Base-by-base conservation (phyloP, 2,113 vertebrate species). In the Pithys albifrons region DNA sequence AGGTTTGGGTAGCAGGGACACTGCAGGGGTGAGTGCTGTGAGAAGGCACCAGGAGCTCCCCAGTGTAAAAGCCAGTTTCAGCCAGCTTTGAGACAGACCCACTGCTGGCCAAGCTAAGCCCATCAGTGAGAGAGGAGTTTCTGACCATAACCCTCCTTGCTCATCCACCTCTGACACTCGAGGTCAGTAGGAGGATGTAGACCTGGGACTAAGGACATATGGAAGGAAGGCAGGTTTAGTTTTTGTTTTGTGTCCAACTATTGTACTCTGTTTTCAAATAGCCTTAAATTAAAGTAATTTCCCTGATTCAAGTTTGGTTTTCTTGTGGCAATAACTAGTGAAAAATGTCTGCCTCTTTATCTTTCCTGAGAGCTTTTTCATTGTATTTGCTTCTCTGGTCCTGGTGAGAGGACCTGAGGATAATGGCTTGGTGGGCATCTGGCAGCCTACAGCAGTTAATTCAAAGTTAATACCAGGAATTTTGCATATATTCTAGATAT, bases 81-180 rank as follows among this genome's bases (percentile, higher is more conserved):
- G 10, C 6, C 3, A 2, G 10, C 10, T 72, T 8, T 48, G 29
- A 46, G 37, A 66, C 1, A 8, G 10, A 54, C 14, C 15, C 1
- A 0, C n/a, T 0, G 0, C 19, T 83, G 39, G 39, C 11, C 61
- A 88, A 91, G 22, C 7, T 55, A 31, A 71, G 64, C 13, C 22
- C 13, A 35, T 27, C 39, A 84, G 9, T 29, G 29, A 57, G 43
- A 62, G 17, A 57, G 25, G 25, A 76, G 18, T 48, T 62, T 46
- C 35, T 75, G 45, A 20, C 9, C 1, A 1, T 41, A 61, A 55
- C 3, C 6, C 13, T 10, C 18, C 22, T 37, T 70, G 4, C 23
- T 37, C 13, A 39, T 35, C 10, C 7, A 6, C 1, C 19, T 27
- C 14, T 48, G 27, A 10, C 0, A 1, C 14, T 27, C 1, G 0